Percentiles rank a stretch among this genome's conserved stretches.
Conservation (phyloP, 2,113 vertebrate species). For the Tretioscincus oriximinensis region DNA sequence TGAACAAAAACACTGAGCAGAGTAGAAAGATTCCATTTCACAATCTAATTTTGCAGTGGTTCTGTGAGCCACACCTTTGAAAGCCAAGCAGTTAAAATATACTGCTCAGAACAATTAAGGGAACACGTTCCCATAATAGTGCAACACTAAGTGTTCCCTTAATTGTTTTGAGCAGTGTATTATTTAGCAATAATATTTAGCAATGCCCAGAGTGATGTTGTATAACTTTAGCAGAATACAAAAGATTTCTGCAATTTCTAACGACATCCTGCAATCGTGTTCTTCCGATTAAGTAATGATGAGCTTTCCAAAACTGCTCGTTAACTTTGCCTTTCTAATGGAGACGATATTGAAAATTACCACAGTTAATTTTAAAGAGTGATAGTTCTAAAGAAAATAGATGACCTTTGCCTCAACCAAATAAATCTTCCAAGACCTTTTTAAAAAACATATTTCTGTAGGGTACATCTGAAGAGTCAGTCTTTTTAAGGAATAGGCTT, state of each 20-base stretch:
- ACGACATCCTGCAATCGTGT: neutral
- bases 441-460: constrained; percentile 36
- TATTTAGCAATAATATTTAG: neutral
- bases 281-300: neutral
- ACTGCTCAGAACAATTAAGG: too few relatives aligned
- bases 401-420: constrained; percentile 33
- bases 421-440: constrained; percentile 44
- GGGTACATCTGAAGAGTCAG: constrained; percentile 15
- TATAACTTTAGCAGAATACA: neutral
- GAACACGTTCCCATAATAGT: too few relatives aligned
- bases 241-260: neutral
- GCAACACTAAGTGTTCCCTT: too few relatives aligned
- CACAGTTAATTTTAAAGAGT: constrained; percentile 47
- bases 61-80: neutral
- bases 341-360: constrained; percentile 7
- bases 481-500: constrained; percentile 50
- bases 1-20: neutral
- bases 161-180: too few relatives aligned
- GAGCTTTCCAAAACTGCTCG: neutral
- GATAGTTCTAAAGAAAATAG: constrained; percentile 13
- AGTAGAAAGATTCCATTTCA: neutral
- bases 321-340: neutral
- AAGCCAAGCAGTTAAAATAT: constrained; percentile 1
- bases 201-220: neutral
- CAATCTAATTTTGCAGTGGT: neutral